Base-by-base conservation (phyloP, 2,113 vertebrate genomes). In the Urocitellus parryii region DNA sequence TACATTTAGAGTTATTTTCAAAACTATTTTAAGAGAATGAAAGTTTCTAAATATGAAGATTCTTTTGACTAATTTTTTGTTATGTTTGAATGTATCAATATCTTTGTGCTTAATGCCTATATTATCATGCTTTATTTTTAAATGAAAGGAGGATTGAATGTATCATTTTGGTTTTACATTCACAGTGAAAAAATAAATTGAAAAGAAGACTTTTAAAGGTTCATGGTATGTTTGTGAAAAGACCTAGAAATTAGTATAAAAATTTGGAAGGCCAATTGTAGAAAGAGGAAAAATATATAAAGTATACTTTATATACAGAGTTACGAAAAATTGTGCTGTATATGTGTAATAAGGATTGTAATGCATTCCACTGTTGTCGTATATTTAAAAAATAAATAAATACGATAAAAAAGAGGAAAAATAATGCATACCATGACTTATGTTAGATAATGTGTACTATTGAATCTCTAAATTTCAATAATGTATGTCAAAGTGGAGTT, bases 391-490 rank as follows among this genome's bases (percentile, higher is more conserved):
- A 45, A 45, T 45, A 9, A 45, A 45, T 45, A 45, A 45, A 45
- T 45, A 45, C 8, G 45, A 9, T 45, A 45, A 83, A 17, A 84
- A 93, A 86, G 56, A 70, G 42, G 45, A 79, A 94, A 87, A 81
- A 68, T 67, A 67, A 78, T 88, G 42, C 17, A 61, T 88, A 94
- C 9, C 7, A 53, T 88, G 70, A 88, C 61, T 81, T 61, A 37
- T 87, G 37, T 70, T 94, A 84, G 58, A 48, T 83, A 74, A 51
- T 34, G 34, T 39, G 17, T 81, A 29, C 68, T 90, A 8, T 85
- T 77, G 17, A 80, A 61, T 87, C 53, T 92, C 51, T 7, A 25
- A 77, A 94, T 96, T 96, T 97, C 42, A 95, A 65, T 93, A 74
- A 81, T 78, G 18, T 77, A 81, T 94, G 42, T 92, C 77, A 90